phyloP scores from a whole-genome alignment of 2,888 invertebrate species.

The Tipula unca region DNA sequence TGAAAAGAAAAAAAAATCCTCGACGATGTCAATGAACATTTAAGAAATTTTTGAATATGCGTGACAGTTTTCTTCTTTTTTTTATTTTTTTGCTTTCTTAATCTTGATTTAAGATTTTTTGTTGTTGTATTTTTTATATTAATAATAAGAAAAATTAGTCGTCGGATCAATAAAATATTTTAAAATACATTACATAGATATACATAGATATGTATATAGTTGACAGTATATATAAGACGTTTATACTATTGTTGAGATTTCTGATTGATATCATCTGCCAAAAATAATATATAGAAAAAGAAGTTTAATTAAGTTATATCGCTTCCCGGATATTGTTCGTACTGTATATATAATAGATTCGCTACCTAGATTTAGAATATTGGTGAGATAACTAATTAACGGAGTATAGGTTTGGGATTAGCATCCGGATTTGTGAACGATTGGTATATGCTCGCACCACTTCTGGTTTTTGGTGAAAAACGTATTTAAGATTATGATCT shows the following conservation, averaged over 20 bases:
- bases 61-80: slow-evolving; percentile 14
- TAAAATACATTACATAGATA: not conserved
- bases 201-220: not conserved
- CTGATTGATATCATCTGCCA: not conserved
- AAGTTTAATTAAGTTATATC: not conserved
- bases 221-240: not conserved
- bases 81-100: not conserved
- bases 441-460: too few species aligned
- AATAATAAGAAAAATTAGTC: not conserved
- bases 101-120: not conserved
- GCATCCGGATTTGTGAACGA: not conserved
- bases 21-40: not conserved
- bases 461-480: too few species aligned
- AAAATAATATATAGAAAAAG: not conserved
- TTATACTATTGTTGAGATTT: not conserved
- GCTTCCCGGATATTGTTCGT: not conserved
- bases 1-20: not conserved
- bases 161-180: not conserved
- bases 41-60: not conserved
- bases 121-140: not conserved
- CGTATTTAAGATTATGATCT: too few species aligned
- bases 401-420: not conserved
- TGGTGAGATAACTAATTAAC: not conserved
- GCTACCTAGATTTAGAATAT: not conserved
- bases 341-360: not conserved